Base-by-base conservation (phyloP, 2,113 vertebrate species). In the Cyprinus carpio region DNA sequence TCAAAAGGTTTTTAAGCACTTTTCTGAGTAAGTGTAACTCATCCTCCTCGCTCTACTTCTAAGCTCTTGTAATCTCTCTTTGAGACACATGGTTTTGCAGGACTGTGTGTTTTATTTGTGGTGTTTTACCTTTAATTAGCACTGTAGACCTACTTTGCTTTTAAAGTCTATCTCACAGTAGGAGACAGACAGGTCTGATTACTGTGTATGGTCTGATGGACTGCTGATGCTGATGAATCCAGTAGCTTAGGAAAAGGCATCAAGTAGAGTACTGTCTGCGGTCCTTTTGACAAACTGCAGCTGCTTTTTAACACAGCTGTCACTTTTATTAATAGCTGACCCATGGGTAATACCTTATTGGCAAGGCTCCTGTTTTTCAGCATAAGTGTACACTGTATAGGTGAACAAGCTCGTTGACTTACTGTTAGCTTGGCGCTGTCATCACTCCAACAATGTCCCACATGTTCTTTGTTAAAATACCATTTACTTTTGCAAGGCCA, bases 221-320 rank as follows among this genome's bases (percentile, higher is more conserved):
- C 5, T 54, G 80, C 64, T 82, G 64, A 69, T 81, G 62, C 80
- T 81, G 62, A 82, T 82, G 43, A 69, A 82, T 69, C 64, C 43
- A 82, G 64, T 82, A 69, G 80, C 64, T 82, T 82, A 49, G 80
- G 43, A 34, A 69, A 81, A 69, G 27, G 43, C 79, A 67, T 81
- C 62, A 69, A 67, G 79, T 7, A 51, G 27, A 81, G 79, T 69
- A 82, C n/a, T 18, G 5, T 69, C 80, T 54, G 43, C 80, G 25
- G 20, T 56, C 81, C 11, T 40, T 51, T 54, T 72, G 81, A 82
- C 56, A 72, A 72, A 82, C 27, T 72, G 20, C 81, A 72, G 46
- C 27, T 37, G 65, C 46, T 40, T 49, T 72, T 81, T 51, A 81
- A 51, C 79, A 81, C 79, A 7, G 20, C 31, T 25, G 31, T 60